Evolutionary conservation across 2,113 vertebrate genomes (phyloP), one percentile per base, ranked within the genome.

Genomic region (Aptenodytes patagonicus): DNA sequence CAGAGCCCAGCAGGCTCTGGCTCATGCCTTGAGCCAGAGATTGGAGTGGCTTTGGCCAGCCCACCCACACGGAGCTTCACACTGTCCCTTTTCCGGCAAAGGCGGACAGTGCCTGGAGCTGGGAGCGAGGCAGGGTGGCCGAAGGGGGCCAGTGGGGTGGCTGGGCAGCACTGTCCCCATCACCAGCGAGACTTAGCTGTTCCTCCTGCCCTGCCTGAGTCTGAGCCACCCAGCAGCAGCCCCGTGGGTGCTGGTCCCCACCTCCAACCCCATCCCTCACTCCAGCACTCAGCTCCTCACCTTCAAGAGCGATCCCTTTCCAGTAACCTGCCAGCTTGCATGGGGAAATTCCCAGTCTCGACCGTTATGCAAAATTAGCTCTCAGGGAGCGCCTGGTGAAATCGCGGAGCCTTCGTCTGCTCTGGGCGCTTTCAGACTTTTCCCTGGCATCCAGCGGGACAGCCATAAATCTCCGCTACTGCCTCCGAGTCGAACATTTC

Each of bases 401-500:
- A 38, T 29, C 0, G 0, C 12, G 6, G 78, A 44, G 60, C 62
- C 64, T 95, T 92, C 7, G 8, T 81, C 86, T 93, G 89, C 93
- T 64, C n/a, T 0, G 21, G 75, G 82, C 5, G 10, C 80, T 91
- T 83, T 75, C 86, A 96, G 92, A 87, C 89, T 95, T 93, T 95
- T 92, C 95, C 89, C 88, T 93, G 95, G 95, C 94, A 96, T 68
- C 86, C 91, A 91, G 75, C 2, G 24, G 78, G 73, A 84, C 0
- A 0, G 54, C 68, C 68, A 47, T 96, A 97, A 97, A 96, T 96
- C 94, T 94, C 81, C 0, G 38, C 90, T 95, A 89, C 90, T 92
- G 87, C 93, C 95, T 94, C 81, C 32, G 12, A 91, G 96, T 91
- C 34, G 76, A 95, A 97, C 97, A 96, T 96, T 96, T 97, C 95